Percentiles rank a stretch among this genome's conserved stretches.
These are phyloP conservation scores for Argentina silus DNA, from an alignment of 2,797 vertebrate genomes.

Conservation along the genomic window DNA sequence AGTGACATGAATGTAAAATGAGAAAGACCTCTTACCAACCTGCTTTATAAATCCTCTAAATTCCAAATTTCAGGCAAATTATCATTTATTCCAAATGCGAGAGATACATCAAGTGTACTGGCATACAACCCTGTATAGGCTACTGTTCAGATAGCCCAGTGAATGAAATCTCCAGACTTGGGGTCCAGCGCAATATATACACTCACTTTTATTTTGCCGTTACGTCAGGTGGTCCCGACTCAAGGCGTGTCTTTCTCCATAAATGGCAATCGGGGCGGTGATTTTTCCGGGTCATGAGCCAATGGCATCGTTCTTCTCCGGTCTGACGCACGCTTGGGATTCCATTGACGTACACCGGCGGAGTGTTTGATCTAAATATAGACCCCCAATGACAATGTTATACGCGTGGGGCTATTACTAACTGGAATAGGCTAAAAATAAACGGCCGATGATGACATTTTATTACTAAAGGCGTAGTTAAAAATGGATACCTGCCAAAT, in stretches of 20 bases:
- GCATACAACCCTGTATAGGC: conserved; percentile 38
- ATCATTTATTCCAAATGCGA: conserved; percentile 65
- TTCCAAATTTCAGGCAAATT: conserved; percentile 50
- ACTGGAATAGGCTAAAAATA: conserved; percentile 74
- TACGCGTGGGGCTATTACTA: conserved; percentile 71
- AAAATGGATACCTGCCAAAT: neutral
- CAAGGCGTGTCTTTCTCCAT: conserved; percentile 71
- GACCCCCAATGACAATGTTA: conserved; percentile 53
- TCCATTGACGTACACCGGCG: conserved; percentile 93
- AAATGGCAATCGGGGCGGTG: conserved; percentile 76
- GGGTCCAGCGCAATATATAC: conserved; percentile 36
- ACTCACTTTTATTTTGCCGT: conserved; percentile 71
- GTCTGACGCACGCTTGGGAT: conserved; percentile 92
- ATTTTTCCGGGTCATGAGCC: conserved; percentile 79
- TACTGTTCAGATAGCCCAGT: conserved; percentile 47
- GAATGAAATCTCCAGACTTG: conserved; percentile 50
- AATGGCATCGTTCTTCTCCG: conserved; percentile 64
- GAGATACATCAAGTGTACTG: conserved; percentile 43
- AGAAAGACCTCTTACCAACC: conserved; percentile 58
- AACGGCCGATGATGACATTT: conserved; percentile 45
- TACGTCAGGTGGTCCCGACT: conserved; percentile 48
- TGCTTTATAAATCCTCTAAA: conserved; percentile 58
- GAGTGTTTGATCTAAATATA: conserved; percentile 88
- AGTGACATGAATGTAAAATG: conserved; percentile 1
- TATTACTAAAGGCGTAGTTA: conserved; percentile 52